phyloP scores from a whole-genome alignment of 2,888 invertebrate genomes.

The Sphecodes monilicornis region DNA sequence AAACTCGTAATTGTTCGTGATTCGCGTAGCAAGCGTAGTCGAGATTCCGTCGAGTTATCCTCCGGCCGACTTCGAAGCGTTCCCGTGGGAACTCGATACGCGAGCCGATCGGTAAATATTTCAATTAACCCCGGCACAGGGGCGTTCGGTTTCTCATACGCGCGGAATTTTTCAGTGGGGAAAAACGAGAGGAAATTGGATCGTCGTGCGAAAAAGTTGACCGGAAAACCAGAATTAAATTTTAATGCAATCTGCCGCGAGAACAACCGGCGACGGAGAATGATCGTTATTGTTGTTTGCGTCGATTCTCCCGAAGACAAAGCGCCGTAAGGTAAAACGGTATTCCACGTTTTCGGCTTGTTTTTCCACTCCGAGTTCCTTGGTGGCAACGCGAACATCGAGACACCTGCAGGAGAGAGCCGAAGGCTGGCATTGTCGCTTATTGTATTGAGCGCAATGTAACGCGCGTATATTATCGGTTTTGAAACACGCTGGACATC shows the following conservation, averaged over 20 bases:
- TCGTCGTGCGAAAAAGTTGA: background rate
- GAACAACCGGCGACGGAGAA: background rate
- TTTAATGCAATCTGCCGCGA: background rate
- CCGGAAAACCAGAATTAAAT: background rate
- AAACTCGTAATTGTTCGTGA: background rate
- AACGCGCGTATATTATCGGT: constrained; percentile 18
- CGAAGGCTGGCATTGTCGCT: background rate
- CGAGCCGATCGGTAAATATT: background rate
- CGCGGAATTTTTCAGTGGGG: background rate
- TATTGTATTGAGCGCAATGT: background rate
- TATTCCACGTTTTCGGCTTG: background rate
- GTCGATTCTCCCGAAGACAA: background rate
- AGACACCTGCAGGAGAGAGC: background rate
- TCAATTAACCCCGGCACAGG: background rate
- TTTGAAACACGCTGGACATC: constrained; percentile 23
- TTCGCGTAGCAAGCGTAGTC: background rate
- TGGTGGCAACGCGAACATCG: background rate
- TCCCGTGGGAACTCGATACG: background rate
- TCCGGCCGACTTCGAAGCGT: background rate
- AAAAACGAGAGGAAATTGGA: background rate
- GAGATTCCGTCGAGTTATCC: background rate
- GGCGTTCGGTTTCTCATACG: background rate
- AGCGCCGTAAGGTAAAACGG: background rate
- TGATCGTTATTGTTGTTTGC: background rate
- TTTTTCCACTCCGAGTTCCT: background rate